phyloP scores from a whole-genome alignment of 2,113 vertebrate genomes.

The Hypomesus transpacificus region DNA sequence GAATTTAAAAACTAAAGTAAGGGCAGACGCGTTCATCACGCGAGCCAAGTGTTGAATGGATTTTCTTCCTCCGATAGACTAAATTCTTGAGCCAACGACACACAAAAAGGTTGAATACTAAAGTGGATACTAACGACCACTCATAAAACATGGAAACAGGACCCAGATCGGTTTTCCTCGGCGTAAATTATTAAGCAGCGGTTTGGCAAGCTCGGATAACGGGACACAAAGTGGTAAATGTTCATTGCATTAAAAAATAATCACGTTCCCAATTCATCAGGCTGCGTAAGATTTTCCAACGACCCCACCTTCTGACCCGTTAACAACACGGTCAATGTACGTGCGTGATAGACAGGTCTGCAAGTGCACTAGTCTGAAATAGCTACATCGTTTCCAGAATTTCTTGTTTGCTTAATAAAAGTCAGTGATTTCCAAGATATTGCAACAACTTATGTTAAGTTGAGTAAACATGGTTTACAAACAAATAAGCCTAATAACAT shows the following conservation, averaged over 20 bases:
- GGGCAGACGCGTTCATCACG: background rate
- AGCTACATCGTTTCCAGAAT: too few species aligned
- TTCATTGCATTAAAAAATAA: constrained; percentile 64
- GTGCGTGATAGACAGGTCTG: background rate
- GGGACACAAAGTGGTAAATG: constrained; percentile 53
- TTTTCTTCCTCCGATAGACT: constrained; percentile 35
- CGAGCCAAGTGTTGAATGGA: background rate
- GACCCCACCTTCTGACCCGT: constrained; percentile 59
- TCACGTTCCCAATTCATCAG: constrained; percentile 60
- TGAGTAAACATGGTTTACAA: too few species aligned
- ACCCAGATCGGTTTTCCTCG: constrained; percentile 54
- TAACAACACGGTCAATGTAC: constrained; percentile 39
- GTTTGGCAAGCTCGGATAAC: constrained; percentile 62
- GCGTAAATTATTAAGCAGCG: constrained; percentile 56
- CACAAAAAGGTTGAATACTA: constrained; percentile 42
- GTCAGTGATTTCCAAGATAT: too few species aligned
- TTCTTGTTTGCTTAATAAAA: too few species aligned
- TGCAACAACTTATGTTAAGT: too few species aligned
- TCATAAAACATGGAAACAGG: constrained; percentile 50
- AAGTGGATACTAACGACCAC: constrained; percentile 20
- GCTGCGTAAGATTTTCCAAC: constrained; percentile 71
- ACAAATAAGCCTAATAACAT: too few species aligned
- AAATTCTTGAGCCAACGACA: constrained; percentile 36
- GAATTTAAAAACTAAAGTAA: background rate
- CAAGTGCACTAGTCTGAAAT: background rate